A percentile compares a stretch with the other conserved stretches of the same genome.
phyloP scores from a whole-genome alignment of 2,113 vertebrate species.

The Platanista minor region DNA sequence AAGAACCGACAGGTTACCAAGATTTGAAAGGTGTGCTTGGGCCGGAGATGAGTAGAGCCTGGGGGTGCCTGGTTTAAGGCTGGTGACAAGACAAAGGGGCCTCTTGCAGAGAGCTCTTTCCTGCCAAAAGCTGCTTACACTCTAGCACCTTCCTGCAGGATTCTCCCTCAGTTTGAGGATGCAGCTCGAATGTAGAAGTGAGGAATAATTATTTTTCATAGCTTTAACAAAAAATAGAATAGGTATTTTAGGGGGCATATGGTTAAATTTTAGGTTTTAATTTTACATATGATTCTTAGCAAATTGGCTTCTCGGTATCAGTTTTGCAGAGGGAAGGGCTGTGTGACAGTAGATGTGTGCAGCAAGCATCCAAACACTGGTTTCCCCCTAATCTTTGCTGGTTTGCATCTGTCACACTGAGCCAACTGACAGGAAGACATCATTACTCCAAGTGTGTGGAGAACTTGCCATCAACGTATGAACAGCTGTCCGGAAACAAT shows the following conservation, averaged over 20 bases:
- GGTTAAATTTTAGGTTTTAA: neutral
- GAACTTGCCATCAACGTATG: neutral
- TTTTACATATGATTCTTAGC: neutral
- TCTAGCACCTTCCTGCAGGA: neutral
- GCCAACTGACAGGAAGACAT: neutral
- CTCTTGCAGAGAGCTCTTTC: neutral
- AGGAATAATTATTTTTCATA: neutral
- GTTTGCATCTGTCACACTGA: neutral
- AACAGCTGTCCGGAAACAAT: neutral
- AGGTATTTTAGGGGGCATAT: neutral
- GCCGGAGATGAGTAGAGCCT: neutral
- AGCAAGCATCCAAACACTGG: neutral
- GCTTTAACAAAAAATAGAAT: neutral
- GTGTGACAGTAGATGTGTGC: rapidly evolving
- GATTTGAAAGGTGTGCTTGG: neutral
- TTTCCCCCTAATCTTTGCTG: neutral
- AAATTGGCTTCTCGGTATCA: neutral
- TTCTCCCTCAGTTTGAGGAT: neutral
- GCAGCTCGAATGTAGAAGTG: neutral
- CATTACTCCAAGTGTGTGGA: neutral
- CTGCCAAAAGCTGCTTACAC: neutral
- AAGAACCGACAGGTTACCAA: too few relatives aligned
- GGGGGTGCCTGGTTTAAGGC: neutral
- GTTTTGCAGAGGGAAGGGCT: neutral
- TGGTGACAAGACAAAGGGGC: neutral